Conservation (phyloP, 1,140 invertebrate species). For the Calycopis cecrops region DNA sequence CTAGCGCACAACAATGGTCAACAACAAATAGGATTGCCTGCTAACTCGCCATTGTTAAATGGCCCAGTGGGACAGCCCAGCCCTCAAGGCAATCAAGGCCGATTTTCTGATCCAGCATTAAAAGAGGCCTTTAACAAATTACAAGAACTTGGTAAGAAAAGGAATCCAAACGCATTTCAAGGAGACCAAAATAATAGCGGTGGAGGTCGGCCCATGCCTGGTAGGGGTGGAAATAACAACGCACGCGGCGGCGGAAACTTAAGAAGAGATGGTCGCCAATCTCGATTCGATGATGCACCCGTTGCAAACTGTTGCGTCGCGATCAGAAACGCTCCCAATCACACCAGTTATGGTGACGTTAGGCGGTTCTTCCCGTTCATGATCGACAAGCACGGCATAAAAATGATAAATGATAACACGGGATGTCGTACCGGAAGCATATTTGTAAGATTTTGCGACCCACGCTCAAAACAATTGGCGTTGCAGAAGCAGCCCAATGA, state of each 20-base stretch:
- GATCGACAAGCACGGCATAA: constrained; percentile 89
- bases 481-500: constrained; percentile 77
- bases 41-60: constrained; percentile 28
- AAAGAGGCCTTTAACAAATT: constrained; percentile 62
- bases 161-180: constrained; percentile 79
- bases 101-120: constrained; percentile 49
- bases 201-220: constrained; percentile 30
- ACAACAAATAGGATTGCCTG: constrained; percentile 22
- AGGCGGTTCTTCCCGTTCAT: constrained; percentile 86
- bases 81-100: constrained; percentile 23
- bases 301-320: constrained; percentile 77
- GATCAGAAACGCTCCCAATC: constrained; percentile 80
- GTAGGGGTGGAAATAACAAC: constrained; percentile 29
- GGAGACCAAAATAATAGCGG: constrained; percentile 45
- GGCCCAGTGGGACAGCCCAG: constrained; percentile 21
- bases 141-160: constrained; percentile 76
- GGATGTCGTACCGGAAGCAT: constrained; percentile 87
- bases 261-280: constrained; percentile 38
- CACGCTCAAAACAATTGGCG: constrained; percentile 82
- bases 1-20: constrained; percentile 17
- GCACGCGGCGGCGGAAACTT: constrained; percentile 35
- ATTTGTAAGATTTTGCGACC: constrained; percentile 84
- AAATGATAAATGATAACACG: constrained; percentile 87
- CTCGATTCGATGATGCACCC: constrained; percentile 43
- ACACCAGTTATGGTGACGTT: constrained; percentile 85